phyloP scores from a whole-genome alignment of 1,140 invertebrate species.

The Rhagoletis zephyria region DNA sequence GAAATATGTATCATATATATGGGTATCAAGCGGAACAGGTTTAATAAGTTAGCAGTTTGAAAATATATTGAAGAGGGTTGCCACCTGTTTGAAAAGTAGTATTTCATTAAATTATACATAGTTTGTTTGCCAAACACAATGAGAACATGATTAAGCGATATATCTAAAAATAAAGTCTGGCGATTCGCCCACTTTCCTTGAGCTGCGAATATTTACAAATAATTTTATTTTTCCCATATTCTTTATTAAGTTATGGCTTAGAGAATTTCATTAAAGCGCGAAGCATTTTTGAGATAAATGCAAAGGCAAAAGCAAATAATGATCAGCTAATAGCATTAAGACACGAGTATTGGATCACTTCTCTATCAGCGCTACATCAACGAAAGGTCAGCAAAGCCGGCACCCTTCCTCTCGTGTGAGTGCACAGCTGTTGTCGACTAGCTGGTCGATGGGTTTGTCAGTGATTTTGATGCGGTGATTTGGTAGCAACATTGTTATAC shows the following conservation, averaged over 20 bases:
- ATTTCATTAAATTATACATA: no score
- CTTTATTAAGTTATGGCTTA: background rate
- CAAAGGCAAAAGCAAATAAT: background rate
- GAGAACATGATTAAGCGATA: no score
- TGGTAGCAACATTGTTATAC: background rate
- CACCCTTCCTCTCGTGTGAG: background rate
- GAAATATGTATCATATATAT: no score
- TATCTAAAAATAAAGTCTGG: no score
- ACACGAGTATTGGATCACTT: background rate
- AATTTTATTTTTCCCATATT: background rate
- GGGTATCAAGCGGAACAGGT: no score
- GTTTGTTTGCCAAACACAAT: no score
- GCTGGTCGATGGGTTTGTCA: background rate
- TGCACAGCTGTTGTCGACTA: background rate
- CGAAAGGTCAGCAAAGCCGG: background rate
- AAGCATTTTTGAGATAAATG: background rate
- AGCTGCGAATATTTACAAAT: no score
- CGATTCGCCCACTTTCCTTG: no score
- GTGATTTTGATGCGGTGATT: background rate
- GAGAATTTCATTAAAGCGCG: background rate
- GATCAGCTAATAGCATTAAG: background rate
- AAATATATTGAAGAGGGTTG: no score
- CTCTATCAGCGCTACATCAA: constrained; percentile 8
- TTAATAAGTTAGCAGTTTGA: no score
- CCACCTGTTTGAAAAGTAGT: no score